These are phyloP conservation scores for Hafferia zeledoni DNA, from an alignment of 2,797 vertebrate genomes.

Conservation along the genomic window DNA sequence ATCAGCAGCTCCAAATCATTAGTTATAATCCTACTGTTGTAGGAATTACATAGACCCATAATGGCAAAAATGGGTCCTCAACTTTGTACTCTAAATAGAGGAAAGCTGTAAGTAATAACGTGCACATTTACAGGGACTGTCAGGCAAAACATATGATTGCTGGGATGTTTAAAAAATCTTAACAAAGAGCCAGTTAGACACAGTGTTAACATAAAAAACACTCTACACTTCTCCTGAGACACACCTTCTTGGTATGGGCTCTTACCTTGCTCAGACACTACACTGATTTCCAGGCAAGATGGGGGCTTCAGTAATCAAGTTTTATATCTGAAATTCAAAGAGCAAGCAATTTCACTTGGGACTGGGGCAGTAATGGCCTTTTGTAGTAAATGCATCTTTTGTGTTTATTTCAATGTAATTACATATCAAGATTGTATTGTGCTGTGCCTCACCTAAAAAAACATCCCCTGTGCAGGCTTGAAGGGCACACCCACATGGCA, in stretches of 20 bases:
- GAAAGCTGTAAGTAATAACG: background rate
- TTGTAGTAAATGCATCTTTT: background rate
- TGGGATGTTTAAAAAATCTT: background rate
- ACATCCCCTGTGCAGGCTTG: no score
- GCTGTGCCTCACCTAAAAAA: no score
- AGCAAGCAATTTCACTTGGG: background rate
- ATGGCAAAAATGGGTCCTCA: background rate
- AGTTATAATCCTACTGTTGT: background rate
- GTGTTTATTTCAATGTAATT: background rate
- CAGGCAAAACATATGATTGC: background rate
- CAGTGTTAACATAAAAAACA: background rate
- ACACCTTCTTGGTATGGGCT: background rate
- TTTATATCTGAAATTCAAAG: background rate
- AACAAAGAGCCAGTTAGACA: background rate
- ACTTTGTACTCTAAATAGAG: background rate
- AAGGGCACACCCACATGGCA: no score
- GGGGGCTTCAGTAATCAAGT: background rate
- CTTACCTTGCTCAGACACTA: background rate
- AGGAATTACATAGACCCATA: background rate
- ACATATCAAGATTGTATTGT: background rate
- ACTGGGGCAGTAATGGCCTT: background rate
- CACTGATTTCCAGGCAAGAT: background rate
- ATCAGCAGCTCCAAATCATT: background rate
- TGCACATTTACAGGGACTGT: background rate
- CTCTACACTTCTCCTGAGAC: background rate